Base-by-base conservation (phyloP, 2,888 invertebrate species). In the Hemaris fuciformis region DNA sequence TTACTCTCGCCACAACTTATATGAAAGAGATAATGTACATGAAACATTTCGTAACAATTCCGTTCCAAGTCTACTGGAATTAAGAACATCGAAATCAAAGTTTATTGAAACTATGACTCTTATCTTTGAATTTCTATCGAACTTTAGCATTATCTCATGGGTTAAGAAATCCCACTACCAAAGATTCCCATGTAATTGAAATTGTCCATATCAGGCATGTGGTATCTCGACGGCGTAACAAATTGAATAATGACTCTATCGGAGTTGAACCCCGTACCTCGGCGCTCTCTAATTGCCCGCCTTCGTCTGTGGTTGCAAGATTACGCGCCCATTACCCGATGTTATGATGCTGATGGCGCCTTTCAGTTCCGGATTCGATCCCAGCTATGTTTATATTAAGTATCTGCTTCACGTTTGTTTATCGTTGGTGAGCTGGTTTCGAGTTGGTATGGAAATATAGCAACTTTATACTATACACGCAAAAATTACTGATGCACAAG, bases 241-340 rank as follows among this genome's bases (percentile, higher is more conserved):
- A 74, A 78, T 80, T 74, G 77, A 79, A 68, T 75, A 75, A 79
- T 79, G 70, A 62, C 65, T 68, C 69, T 68, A 59, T 61, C 53
- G 69, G 71, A 74, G 66, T 61, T 48, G 65, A 69, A 65, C 64
- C 62, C 43, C 64, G 67, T 43, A 62, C 61, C 59, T 34, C 58
- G 13, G 22, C 25, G 25, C 25, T 13, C 46, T 27, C 64, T 69
- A 63, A 67, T 69, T 63, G 63, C 64, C 57, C 57, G 45, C 13
- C 45, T 2, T 22, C 10, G 0, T 31, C 53, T 27, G 31, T 20
- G 25, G 8, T 27, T 8, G 53, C 3, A 31, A 53, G 27, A 31
- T 53, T 53, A 53, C 27, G 18, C 7, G 27, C 18, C 31, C 18
- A 53, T 53, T 53, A 53, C n/a, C 38, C n/a, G n/a, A 45, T 53